These are phyloP conservation scores for Agrilus cyanescens DNA, from an alignment of 2,888 invertebrate species.

Conservation along the genomic window DNA sequence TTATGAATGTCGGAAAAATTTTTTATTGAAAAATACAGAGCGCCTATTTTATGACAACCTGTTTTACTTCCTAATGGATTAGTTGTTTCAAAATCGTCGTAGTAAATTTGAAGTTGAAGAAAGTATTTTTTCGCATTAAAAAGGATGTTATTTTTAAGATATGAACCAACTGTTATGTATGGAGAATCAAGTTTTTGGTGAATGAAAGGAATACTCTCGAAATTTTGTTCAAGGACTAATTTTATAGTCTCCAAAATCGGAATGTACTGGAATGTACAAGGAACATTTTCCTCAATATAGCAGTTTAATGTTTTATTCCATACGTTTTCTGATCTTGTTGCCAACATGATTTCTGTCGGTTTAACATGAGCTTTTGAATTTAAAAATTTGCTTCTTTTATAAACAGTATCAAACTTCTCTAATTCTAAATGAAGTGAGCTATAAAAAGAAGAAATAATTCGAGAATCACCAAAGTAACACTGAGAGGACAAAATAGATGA, in stretches of 20 bases:
- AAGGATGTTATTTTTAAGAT: slow-evolving; percentile 7
- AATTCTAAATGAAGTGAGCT: too few relatives aligned
- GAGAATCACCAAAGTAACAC: too few relatives aligned
- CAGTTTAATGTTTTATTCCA: slow-evolving; percentile 2
- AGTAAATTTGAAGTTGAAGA: slow-evolving; percentile 10
- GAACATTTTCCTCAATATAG: slow-evolving; percentile 9
- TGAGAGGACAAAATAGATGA: too few relatives aligned
- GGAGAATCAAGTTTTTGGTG: too few relatives aligned
- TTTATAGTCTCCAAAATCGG: slow-evolving; percentile 8
- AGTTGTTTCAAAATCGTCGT: slow-evolving; percentile 15
- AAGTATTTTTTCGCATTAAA: slow-evolving; percentile 2
- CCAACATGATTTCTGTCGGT: too few relatives aligned
- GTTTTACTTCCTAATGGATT: slow-evolving; percentile 16
- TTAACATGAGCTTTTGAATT: too few relatives aligned
- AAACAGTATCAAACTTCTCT: too few relatives aligned
- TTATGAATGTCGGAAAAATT: slow-evolving; percentile 11
- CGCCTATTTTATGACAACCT: slow-evolving; percentile 15
- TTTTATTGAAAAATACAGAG: slow-evolving; percentile 13
- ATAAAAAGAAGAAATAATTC: too few relatives aligned
- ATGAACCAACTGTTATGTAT: slow-evolving; percentile 2
- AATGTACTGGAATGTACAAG: slow-evolving; percentile 10
- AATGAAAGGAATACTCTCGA: not conserved
- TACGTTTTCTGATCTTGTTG: slow-evolving; percentile 1
- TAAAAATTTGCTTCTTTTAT: too few relatives aligned
- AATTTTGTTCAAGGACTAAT: slow-evolving; percentile 1